These are phyloP conservation scores for Oligia latruncula DNA, from an alignment of 2,888 invertebrate species.

Conservation along the genomic window DNA sequence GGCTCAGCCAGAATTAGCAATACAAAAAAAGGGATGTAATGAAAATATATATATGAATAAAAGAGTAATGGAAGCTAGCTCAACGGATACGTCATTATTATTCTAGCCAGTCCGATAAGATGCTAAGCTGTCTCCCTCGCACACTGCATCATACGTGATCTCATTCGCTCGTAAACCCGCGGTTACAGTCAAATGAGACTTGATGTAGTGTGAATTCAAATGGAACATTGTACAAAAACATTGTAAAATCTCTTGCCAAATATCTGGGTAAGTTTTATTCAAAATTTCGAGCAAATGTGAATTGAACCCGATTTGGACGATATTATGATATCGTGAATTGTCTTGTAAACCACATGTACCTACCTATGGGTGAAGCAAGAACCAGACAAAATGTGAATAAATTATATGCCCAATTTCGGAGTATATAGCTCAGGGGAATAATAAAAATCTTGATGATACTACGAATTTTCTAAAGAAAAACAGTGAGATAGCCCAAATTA, in stretches of 20 bases:
- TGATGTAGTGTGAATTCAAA: constrained; percentile 26
- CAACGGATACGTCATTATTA: neutral
- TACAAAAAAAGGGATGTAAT: neutral
- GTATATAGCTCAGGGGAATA: neutral
- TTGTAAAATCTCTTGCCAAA: constrained; percentile 27
- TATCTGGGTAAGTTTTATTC: neutral
- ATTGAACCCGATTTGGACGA: constrained; percentile 10
- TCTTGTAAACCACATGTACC: neutral
- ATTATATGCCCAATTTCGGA: neutral
- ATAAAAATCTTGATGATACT: neutral
- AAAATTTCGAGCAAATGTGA: neutral
- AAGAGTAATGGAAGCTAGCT: neutral
- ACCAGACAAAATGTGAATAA: neutral
- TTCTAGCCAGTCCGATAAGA: constrained; percentile 16
- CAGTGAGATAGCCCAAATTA: neutral
- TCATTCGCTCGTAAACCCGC: constrained; percentile 49
- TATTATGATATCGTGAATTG: neutral
- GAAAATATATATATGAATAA: neutral
- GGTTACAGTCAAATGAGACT: constrained; percentile 34
- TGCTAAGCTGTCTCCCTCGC: constrained; percentile 39
- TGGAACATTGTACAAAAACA: constrained; percentile 1
- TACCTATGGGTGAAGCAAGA: neutral
- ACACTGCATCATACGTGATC: constrained; percentile 43
- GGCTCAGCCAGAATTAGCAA: neutral
- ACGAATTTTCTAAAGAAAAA: neutral